Conservation (phyloP, 2,888 invertebrate genomes). For the Liposcelis brunnea region DNA sequence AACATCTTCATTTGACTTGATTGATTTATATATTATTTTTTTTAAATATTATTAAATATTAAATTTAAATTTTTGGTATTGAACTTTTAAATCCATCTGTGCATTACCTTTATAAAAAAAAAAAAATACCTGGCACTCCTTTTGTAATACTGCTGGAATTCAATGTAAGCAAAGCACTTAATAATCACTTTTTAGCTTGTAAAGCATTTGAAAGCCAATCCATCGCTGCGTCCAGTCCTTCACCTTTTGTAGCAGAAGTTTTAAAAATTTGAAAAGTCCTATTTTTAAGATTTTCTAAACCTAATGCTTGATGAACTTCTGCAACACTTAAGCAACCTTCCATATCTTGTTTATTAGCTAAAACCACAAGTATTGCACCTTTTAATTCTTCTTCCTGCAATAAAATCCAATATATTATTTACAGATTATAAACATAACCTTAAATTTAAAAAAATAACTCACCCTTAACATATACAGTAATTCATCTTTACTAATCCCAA, state of each 20-base stretch:
- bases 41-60: too few relatives aligned
- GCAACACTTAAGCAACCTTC: slow-evolving; percentile 92
- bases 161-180: too few relatives aligned
- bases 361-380: slow-evolving; percentile 85
- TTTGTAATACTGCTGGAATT: too few relatives aligned
- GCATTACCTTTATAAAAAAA: too few relatives aligned
- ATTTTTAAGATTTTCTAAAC: slow-evolving; percentile 85
- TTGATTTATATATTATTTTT: too few relatives aligned
- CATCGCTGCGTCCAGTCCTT: slow-evolving; percentile 97
- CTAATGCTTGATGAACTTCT: slow-evolving; percentile 91
- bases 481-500: slow-evolving; percentile 98
- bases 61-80: too few relatives aligned
- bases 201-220: slow-evolving; percentile 92
- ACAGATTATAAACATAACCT: neutral
- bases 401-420: slow-evolving; percentile 13
- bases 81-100: too few relatives aligned
- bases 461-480: slow-evolving; percentile 92
- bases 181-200: slow-evolving; percentile 60
- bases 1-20: too few relatives aligned
- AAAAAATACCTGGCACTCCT: too few relatives aligned
- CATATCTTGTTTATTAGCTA: slow-evolving; percentile 99
- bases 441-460: too few relatives aligned
- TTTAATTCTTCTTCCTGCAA: slow-evolving; percentile 88
- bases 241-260: slow-evolving; percentile 95
- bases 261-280: slow-evolving; percentile 99